Conservation (phyloP, 2,797 vertebrate genomes). For the Graptemys geographica region DNA sequence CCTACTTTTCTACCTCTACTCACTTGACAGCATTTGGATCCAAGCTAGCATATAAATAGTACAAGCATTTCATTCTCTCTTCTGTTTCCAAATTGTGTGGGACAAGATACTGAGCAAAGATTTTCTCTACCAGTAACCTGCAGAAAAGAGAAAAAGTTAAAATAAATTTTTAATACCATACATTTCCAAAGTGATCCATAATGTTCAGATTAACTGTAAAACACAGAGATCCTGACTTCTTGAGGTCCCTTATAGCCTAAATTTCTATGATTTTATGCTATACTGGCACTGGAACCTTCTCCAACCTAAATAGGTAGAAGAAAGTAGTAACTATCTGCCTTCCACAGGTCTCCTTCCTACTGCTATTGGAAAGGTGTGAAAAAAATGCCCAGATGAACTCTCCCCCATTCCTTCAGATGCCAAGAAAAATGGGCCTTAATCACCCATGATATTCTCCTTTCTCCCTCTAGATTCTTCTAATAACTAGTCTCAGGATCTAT, state of each 20-base stretch:
- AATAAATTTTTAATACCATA: background rate
- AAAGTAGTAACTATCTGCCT: background rate
- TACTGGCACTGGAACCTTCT: background rate
- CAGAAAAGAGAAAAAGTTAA: conserved; percentile 24
- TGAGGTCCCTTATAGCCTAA: background rate
- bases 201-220: background rate
- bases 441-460: background rate
- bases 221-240: background rate
- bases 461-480: background rate
- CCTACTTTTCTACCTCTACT: conserved; percentile 61
- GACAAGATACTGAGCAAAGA: conserved; percentile 98
- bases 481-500: background rate
- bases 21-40: conserved; percentile 99
- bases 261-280: background rate
- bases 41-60: conserved; percentile 98
- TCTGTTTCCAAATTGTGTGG: conserved; percentile 98
- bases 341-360: background rate
- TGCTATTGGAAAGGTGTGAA: background rate
- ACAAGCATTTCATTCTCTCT: conserved; percentile 99
- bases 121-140: conserved; percentile 98
- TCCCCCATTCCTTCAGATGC: background rate
- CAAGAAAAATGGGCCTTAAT: background rate
- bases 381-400: conserved; percentile 13
- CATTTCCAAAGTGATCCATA: background rate
- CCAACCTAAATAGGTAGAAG: background rate